Conservation (phyloP, 2,888 invertebrate species). For the Tanytarsus gracilentus region DNA sequence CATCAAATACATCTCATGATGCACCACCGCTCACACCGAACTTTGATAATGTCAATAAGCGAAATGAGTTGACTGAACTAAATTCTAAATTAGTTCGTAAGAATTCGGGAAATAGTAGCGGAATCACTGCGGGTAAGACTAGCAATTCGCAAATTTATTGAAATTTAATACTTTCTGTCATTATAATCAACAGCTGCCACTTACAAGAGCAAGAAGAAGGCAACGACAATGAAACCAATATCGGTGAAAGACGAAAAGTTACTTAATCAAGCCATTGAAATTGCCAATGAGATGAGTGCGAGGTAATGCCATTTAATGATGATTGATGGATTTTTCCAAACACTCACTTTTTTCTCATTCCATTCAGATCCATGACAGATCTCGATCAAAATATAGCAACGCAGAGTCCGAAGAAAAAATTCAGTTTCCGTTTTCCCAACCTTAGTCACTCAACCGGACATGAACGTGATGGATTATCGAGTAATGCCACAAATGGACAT, state of each 20-base stretch:
- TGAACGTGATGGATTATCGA: slow-evolving; percentile 23
- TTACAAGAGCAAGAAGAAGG: slow-evolving; percentile 34
- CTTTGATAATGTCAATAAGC: slow-evolving; percentile 52
- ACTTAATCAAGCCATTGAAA: slow-evolving; percentile 82
- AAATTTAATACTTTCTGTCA: not conserved
- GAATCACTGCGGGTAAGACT: slow-evolving; percentile 32
- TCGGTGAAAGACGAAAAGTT: slow-evolving; percentile 88
- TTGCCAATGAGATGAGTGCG: slow-evolving; percentile 84
- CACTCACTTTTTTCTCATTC: slow-evolving; percentile 32
- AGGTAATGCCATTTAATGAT: slow-evolving; percentile 50
- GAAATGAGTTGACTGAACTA: slow-evolving; percentile 60
- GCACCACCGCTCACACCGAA: slow-evolving; percentile 40
- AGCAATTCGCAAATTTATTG: not conserved
- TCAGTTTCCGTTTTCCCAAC: slow-evolving; percentile 65
- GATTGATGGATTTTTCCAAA: not conserved
- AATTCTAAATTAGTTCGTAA: slow-evolving; percentile 43
- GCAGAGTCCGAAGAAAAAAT: slow-evolving; percentile 63
- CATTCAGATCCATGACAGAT: slow-evolving; percentile 51
- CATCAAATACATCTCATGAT: slow-evolving; percentile 32
- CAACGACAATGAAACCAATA: slow-evolving; percentile 72
- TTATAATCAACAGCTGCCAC: slow-evolving; percentile 27
- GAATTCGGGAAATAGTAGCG: slow-evolving; percentile 34
- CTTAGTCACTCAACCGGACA: slow-evolving; percentile 34
- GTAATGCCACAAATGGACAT: slow-evolving; percentile 32
- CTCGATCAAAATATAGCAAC: slow-evolving; percentile 47